Evolutionary conservation across 1,140 invertebrate species (phyloP).

Genomic region (Drosophila biarmipes): DNA sequence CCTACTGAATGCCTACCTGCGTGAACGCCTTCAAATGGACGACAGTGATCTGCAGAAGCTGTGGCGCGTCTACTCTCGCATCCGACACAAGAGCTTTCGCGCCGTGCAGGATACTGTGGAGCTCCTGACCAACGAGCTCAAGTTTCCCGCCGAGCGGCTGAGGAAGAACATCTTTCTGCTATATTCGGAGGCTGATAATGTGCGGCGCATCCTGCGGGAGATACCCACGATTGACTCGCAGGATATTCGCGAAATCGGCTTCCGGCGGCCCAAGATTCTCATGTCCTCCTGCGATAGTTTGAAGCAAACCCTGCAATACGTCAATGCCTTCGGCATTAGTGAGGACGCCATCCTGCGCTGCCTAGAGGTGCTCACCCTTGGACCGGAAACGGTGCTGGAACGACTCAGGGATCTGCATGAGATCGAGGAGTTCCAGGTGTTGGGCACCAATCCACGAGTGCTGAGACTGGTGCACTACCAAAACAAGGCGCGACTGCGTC

Average conservation of each 20-base stretch:
- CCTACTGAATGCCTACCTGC: constrained; percentile 85
- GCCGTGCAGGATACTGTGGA: constrained; percentile 85
- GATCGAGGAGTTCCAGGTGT: constrained; percentile 85
- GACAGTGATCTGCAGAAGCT: constrained; percentile 85
- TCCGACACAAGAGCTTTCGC: constrained; percentile 86
- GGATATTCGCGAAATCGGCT: constrained; percentile 85
- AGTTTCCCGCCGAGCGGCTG: constrained; percentile 85
- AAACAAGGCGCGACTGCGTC: constrained; percentile 85
- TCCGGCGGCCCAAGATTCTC: constrained; percentile 85
- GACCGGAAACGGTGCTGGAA: constrained; percentile 85
- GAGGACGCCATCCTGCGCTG: constrained; percentile 85
- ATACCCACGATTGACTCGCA: constrained; percentile 85
- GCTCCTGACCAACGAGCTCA: constrained; percentile 84
- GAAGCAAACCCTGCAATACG: constrained; percentile 84
- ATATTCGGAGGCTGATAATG: constrained; percentile 85
- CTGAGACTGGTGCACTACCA: constrained; percentile 86
- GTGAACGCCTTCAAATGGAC: constrained; percentile 85
- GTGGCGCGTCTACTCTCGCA: constrained; percentile 85
- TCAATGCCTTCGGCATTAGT: constrained; percentile 85
- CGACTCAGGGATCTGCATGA: constrained; percentile 85
- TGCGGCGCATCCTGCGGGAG: constrained; percentile 85
- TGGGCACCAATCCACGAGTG: constrained; percentile 86
- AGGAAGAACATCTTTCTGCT: constrained; percentile 86
- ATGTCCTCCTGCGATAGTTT: constrained; percentile 85
- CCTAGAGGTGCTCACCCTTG: constrained; percentile 86